phyloP scores from a whole-genome alignment of 1,140 invertebrate species.

The Atta colombica region DNA sequence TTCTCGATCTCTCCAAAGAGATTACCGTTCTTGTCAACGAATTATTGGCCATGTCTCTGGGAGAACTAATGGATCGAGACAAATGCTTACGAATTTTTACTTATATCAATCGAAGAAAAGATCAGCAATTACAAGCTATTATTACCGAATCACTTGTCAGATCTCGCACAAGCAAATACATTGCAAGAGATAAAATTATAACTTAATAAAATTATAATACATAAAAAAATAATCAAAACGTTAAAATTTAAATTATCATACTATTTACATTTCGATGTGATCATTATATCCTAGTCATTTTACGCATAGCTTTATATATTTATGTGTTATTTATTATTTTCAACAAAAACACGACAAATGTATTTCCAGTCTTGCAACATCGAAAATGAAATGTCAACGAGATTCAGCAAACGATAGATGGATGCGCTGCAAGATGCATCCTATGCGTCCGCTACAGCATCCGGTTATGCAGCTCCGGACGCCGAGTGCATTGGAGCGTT shows the following conservation, averaged over 20 bases:
- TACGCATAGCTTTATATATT: not conserved
- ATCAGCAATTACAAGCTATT: not conserved
- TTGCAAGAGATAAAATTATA: not conserved
- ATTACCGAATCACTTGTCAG: not conserved
- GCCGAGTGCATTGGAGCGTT: constrained; percentile 73
- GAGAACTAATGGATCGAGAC: constrained; percentile 6
- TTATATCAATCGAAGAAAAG: not conserved
- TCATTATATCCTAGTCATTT: not conserved
- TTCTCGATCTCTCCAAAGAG: constrained; percentile 69
- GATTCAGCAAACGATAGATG: constrained; percentile 38
- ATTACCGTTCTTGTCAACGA: constrained; percentile 54
- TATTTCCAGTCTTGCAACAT: constrained; percentile 15
- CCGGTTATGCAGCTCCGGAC: constrained; percentile 61
- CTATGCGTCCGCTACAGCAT: constrained; percentile 55
- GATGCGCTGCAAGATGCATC: constrained; percentile 44
- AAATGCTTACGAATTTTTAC: constrained; percentile 32
- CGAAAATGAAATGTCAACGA: constrained; percentile 39
- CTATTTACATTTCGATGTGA: not conserved
- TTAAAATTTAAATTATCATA: not conserved
- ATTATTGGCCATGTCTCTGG: constrained; percentile 36
- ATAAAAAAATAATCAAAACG: not conserved
- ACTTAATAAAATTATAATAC: not conserved
- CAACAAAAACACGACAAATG: not conserved
- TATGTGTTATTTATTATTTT: not conserved
- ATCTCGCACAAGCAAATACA: not conserved